phyloP scores from a whole-genome alignment of 1,140 invertebrate species.

The Dreissena rostriformis region DNA sequence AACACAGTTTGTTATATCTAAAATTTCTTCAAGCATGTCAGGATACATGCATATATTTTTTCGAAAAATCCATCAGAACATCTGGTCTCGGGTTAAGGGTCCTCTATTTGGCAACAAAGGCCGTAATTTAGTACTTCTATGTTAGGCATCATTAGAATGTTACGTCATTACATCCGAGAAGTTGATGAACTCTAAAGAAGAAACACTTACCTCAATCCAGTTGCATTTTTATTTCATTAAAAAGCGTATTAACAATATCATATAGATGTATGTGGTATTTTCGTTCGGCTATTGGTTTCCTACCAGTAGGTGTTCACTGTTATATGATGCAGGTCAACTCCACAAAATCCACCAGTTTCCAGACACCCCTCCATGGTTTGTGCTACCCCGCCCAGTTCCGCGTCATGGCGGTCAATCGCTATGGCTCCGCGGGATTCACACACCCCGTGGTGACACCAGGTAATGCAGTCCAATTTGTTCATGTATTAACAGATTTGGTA shows the following conservation, averaged over 20 bases:
- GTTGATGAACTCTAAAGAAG: neutral
- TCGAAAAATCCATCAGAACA: too few species aligned
- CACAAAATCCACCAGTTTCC: neutral
- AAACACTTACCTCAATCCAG: neutral
- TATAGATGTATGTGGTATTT: neutral
- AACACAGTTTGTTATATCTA: too few species aligned
- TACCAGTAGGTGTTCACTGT: neutral
- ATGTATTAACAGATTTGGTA: neutral
- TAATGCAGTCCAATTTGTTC: neutral
- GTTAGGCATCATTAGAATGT: too few species aligned
- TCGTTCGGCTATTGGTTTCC: neutral
- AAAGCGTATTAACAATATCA: neutral
- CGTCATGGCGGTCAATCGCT: constrained; percentile 41
- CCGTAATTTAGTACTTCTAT: too few species aligned
- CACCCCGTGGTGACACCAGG: constrained; percentile 23
- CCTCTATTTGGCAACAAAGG: too few species aligned
- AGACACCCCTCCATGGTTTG: neutral
- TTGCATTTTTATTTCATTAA: neutral
- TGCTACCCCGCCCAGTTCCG: constrained; percentile 36
- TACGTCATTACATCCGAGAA: neutral
- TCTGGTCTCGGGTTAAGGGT: too few species aligned
- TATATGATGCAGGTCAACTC: neutral
- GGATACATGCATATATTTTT: too few species aligned
- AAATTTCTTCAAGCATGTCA: too few species aligned
- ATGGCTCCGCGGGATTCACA: constrained; percentile 43